Evolutionary conservation across 1,140 invertebrate genomes (phyloP).

Genomic region (Pseudomyrmex concolor): DNA sequence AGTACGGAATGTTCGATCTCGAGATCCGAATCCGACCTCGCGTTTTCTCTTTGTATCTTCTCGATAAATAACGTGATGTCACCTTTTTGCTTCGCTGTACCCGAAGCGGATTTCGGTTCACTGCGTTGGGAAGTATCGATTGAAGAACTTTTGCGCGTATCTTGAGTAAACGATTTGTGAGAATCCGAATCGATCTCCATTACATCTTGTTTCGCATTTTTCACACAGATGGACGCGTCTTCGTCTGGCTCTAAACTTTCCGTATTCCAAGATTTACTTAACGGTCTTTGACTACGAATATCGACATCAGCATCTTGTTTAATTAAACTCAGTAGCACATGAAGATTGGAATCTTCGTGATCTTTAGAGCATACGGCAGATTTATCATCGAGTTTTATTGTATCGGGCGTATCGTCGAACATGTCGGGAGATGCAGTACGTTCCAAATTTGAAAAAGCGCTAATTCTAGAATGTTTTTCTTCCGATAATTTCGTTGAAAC

Average conservation of each 20-base stretch:
- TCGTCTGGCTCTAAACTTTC: not conserved
- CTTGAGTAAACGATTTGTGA: not conserved
- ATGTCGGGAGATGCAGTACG: slow-evolving; percentile 63
- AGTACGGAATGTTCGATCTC: slow-evolving; percentile 64
- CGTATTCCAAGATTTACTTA: not conserved
- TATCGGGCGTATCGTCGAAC: slow-evolving; percentile 62
- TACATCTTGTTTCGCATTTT: slow-evolving; percentile 23
- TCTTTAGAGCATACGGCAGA: not conserved
- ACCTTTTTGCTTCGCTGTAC: slow-evolving; percentile 61
- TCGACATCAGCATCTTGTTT: slow-evolving; percentile 44
- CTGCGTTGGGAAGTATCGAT: not conserved
- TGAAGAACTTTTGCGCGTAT: slow-evolving; percentile 6
- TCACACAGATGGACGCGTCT: not conserved
- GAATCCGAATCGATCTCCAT: slow-evolving; percentile 22
- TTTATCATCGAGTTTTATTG: not conserved
- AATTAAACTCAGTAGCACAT: slow-evolving; percentile 50
- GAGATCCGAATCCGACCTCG: slow-evolving; percentile 66
- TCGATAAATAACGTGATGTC: slow-evolving; percentile 77
- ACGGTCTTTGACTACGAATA: slow-evolving; percentile 21
- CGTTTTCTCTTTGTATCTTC: slow-evolving; percentile 71
- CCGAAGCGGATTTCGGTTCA: slow-evolving; percentile 12
- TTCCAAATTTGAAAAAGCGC: slow-evolving; percentile 8
- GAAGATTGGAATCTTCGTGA: slow-evolving; percentile 53
- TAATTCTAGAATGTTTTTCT: slow-evolving; percentile 16
- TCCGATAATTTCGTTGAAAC: slow-evolving; percentile 3